phyloP scores from a whole-genome alignment of 2,113 vertebrate genomes.

The Brachypteracias leptosomus region DNA sequence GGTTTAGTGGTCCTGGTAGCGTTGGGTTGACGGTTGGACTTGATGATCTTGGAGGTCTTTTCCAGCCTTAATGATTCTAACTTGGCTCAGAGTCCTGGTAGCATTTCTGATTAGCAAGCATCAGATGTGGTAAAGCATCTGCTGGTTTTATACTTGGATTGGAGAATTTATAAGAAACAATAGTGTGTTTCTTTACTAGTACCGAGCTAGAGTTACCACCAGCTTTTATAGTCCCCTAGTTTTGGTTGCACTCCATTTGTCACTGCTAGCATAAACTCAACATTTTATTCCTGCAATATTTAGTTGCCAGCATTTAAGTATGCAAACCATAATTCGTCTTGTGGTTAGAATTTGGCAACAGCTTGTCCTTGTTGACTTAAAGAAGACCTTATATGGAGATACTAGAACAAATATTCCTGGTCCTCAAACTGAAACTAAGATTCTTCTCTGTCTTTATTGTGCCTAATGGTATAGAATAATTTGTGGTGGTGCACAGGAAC shows the following conservation, averaged over 20 bases:
- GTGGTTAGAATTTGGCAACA: slow-evolving; percentile 49
- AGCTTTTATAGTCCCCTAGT: neutral
- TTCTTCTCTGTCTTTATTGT: neutral
- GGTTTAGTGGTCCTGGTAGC: no score
- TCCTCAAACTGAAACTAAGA: neutral
- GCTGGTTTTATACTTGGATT: neutral
- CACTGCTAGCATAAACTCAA: neutral
- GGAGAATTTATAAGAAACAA: neutral
- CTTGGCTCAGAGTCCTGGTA: neutral
- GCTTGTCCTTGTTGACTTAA: slow-evolving; percentile 32
- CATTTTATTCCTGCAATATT: neutral
- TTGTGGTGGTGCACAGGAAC: neutral
- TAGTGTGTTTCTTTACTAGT: neutral
- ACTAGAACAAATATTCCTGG: neutral
- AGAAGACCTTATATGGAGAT: slow-evolving; percentile 48
- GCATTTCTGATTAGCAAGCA: neutral
- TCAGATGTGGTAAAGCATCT: neutral
- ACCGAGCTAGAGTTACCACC: neutral
- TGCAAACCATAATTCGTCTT: neutral
- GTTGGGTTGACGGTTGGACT: no score
- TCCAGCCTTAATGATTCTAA: neutral
- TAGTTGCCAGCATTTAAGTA: slow-evolving; percentile 30
- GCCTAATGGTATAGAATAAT: neutral
- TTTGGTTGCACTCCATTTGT: neutral
- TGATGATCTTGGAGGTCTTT: no score